phyloP scores from a whole-genome alignment of 2,113 vertebrate species.

The Excalfactoria chinensis region DNA sequence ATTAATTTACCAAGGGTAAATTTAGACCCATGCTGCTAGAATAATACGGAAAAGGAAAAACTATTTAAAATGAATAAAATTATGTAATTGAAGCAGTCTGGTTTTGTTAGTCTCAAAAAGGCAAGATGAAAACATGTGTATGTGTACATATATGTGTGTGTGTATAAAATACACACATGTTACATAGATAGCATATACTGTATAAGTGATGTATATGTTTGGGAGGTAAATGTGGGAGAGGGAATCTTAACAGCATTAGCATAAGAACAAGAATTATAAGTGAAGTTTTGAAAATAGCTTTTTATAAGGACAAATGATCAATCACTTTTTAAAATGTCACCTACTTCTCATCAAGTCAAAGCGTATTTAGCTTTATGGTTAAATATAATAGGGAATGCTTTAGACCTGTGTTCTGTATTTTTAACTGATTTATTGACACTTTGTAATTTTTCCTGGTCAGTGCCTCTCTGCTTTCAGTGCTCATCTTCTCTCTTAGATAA shows the following conservation, averaged over 20 bases:
- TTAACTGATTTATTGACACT: background rate
- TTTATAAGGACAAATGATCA: background rate
- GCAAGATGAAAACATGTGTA: background rate
- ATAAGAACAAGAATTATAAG: background rate
- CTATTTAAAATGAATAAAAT: background rate
- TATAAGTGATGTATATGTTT: background rate
- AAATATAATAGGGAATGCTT: background rate
- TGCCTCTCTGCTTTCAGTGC: background rate
- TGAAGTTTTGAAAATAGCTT: background rate
- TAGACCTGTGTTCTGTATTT: background rate
- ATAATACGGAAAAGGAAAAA: background rate
- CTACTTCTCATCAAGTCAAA: background rate
- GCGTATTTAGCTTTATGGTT: background rate
- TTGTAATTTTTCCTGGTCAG: background rate
- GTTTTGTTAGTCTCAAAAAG: background rate
- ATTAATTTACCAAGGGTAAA: background rate
- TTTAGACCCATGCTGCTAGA: background rate
- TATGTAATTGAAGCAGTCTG: background rate
- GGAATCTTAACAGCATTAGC: background rate
- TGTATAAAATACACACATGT: background rate
- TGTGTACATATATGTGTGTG: rapidly evolving
- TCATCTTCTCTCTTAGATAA: background rate
- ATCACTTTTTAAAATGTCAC: background rate
- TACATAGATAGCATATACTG: background rate
- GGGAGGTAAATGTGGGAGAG: background rate